A percentile compares a stretch with the other conserved stretches of the same genome.
These are phyloP conservation scores for Hypocryptadius cinnamomeus DNA, from an alignment of 2,113 vertebrate genomes.

Conservation along the genomic window DNA sequence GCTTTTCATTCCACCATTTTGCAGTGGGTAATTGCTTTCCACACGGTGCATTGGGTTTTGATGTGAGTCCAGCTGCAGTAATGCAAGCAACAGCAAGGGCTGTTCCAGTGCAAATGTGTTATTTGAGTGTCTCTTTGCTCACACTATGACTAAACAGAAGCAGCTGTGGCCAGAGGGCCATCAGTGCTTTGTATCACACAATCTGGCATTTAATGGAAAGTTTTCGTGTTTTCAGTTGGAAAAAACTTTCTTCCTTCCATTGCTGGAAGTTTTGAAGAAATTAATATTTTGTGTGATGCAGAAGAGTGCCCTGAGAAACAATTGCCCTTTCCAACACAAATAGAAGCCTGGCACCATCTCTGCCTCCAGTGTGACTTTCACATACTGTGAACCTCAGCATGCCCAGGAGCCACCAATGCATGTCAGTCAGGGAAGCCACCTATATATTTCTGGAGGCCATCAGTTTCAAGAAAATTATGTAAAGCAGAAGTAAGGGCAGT, in stretches of 20 bases:
- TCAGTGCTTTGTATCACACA: conserved; percentile 62
- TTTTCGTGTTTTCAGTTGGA: conserved; percentile 48
- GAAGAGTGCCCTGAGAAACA: conserved; percentile 27
- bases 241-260: conserved; percentile 46
- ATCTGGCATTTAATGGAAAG: conserved; percentile 67
- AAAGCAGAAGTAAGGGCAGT: background rate
- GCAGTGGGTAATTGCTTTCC: conserved; percentile 64
- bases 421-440: background rate
- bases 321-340: background rate
- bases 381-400: background rate
- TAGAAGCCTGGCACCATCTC: background rate
- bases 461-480: background rate
- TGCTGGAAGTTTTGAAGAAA: conserved; percentile 55
- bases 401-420: background rate
- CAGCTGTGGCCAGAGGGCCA: conserved; percentile 74
- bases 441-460: background rate
- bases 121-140: conserved; percentile 63
- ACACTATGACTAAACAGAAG: conserved; percentile 76
- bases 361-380: background rate
- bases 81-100: conserved; percentile 50
- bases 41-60: conserved; percentile 61
- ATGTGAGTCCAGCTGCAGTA: conserved; percentile 68
- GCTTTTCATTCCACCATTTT: conserved; percentile 65
- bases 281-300: conserved; percentile 42
- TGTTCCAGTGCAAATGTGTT: conserved; percentile 67